Evolutionary conservation across 2,888 invertebrate species (phyloP).

Genomic region (Tridacna crocea): DNA sequence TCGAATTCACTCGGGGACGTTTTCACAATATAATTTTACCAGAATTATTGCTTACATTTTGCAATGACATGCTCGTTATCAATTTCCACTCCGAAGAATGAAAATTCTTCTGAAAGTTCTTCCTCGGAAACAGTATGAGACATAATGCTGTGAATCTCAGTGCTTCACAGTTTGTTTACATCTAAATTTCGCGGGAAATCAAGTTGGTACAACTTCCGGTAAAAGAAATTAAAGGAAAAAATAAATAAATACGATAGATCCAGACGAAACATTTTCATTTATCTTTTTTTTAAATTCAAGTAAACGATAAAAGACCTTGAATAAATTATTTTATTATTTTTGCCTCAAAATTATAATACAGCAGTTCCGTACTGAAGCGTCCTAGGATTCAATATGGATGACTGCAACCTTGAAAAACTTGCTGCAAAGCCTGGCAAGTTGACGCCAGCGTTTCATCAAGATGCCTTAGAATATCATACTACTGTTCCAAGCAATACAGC

Average conservation of each 20-base stretch:
- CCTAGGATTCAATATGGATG: conserved; percentile 83
- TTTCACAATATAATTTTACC: too few species aligned
- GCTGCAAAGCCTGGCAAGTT: conserved; percentile 81
- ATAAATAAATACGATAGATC: too few species aligned
- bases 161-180: neutral
- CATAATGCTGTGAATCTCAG: conserved; percentile 46
- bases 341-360: neutral
- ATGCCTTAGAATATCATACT: conserved; percentile 77
- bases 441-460: conserved; percentile 78
- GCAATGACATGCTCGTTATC: conserved; percentile 64
- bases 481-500: conserved; percentile 79
- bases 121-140: conserved; percentile 67
- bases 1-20: too few species aligned
- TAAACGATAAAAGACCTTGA: too few species aligned
- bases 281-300: too few species aligned
- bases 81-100: conserved; percentile 73
- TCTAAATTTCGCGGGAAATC: conserved; percentile 20
- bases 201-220: neutral
- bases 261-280: too few species aligned
- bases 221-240: neutral
- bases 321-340: too few species aligned
- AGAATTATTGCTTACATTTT: conserved; percentile 69
- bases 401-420: conserved; percentile 82
- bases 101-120: conserved; percentile 76
- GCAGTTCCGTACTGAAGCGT: conserved; percentile 71